A percentile compares a stretch with the other conserved stretches of the same genome.
phyloP scores from a whole-genome alignment of 2,888 invertebrate species.

The Trachelus iudaicus region DNA sequence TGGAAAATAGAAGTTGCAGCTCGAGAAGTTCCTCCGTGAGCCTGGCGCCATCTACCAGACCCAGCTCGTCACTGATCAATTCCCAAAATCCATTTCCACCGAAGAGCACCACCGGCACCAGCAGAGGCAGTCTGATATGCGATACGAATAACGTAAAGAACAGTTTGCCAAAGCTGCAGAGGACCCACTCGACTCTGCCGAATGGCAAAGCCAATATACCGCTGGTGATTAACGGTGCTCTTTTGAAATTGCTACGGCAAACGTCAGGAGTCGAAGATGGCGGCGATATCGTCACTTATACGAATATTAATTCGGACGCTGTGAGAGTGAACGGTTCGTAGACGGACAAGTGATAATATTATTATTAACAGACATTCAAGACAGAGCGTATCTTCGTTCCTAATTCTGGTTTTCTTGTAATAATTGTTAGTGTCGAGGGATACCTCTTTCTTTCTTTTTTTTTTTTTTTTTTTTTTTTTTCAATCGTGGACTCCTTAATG shows the following conservation, averaged over 20 bases:
- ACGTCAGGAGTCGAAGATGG: conserved; percentile 50
- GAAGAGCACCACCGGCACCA: conserved; percentile 30
- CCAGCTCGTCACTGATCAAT: conserved; percentile 53
- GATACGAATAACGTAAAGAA: conserved; percentile 32
- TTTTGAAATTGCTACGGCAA: conserved; percentile 57
- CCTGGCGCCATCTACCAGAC: conserved; percentile 47
- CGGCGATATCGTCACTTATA: conserved; percentile 51
- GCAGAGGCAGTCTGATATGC: conserved; percentile 30
- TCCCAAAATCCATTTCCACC: conserved; percentile 45
- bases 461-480: no score
- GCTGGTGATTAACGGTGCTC: conserved; percentile 55
- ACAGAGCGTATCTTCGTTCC: background rate
- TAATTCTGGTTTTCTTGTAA: background rate
- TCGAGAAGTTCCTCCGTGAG: conserved; percentile 46
- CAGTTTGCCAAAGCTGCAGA: conserved; percentile 45
- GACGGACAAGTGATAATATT: background rate
- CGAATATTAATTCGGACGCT: conserved; percentile 54
- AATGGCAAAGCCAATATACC: conserved; percentile 59
- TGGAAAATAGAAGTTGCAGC: conserved; percentile 46
- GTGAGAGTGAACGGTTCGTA: conserved; percentile 52
- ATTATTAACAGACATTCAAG: background rate
- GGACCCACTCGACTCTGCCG: conserved; percentile 49
- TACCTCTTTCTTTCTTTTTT: no score
- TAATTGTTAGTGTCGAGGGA: background rate
- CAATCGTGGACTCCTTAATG: background rate